Evolutionary conservation across 2,888 invertebrate genomes (phyloP), one percentile per base, ranked within the genome.

Genomic region (Elegia similella): DNA sequence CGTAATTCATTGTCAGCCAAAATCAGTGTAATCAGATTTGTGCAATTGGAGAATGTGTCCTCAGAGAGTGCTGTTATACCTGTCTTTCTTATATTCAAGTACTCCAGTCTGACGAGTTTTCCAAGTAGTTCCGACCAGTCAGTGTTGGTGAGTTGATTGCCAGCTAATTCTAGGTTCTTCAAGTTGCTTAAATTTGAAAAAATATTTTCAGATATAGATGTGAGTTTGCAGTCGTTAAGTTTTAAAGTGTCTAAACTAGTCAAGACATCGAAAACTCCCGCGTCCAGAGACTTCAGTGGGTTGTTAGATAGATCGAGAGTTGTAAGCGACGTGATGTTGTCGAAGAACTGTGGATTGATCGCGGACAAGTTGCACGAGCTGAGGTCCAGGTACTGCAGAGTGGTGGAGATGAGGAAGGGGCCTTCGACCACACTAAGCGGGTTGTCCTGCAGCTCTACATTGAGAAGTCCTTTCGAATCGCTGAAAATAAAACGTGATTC

Each of bases 261-360:
- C 42, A 95, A 81, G 13, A 93, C 92, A 66, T 94, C 93, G 67
- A 95, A 94, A 1, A 93, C 88, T 29, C 92, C 93, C 0, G 92
- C 84, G 47, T 93, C 92, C 50, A 95, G 84, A 7, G 78, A 80
- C 59, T 85, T 82, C 0, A 95, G 83, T 2, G 95, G 95, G 78
- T 95, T 95, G 59, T 93, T 89, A 5, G 95, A 95, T 8, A 95
- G 82, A 73, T 95, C 95, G n/a, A 95, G 80, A n/a, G 93, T 94
- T 60, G 93, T 94, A 16, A 95, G 80, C 10, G 94, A 92, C 0
- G 94, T 94, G 46, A 94, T 91, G 69, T 95, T 94, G 63, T 93
- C 89, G 78, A 95, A 95, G 76, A 95, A 95, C 57, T 92, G 91
- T 6, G 91, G 77, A 71, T 94, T 94, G 68, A 95, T 88, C 46